Conservation (phyloP, 2,888 invertebrate genomes). For the Ophion ellenae region DNA sequence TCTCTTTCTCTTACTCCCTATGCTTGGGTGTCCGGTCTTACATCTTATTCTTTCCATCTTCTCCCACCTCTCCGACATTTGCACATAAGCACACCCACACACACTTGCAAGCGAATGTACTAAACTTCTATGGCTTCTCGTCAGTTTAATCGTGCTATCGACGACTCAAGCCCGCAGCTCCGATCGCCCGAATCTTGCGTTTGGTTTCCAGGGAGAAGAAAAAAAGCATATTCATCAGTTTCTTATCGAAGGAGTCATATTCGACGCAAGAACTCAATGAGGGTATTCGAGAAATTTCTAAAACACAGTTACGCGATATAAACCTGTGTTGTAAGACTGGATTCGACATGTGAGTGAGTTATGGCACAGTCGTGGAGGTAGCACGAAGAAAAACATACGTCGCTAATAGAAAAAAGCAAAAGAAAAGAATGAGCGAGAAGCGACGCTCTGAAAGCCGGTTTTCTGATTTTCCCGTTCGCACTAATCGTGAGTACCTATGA, state of each 20-base stretch:
- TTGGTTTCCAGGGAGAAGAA: not conserved
- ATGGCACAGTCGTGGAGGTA: slow-evolving; percentile 10
- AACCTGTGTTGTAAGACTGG: slow-evolving; percentile 20
- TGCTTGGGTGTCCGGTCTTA: slow-evolving; percentile 31
- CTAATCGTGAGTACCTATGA: not conserved
- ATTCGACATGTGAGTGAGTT: slow-evolving; percentile 16
- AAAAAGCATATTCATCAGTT: slow-evolving; percentile 5
- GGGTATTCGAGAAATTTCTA: slow-evolving; percentile 7
- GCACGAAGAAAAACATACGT: slow-evolving; percentile 7
- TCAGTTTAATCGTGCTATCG: slow-evolving; percentile 6
- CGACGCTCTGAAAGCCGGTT: slow-evolving; percentile 33
- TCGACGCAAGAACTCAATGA: not conserved
- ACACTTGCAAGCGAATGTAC: not conserved
- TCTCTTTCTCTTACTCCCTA: slow-evolving; percentile 20
- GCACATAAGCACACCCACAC: not conserved
- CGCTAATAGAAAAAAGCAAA: slow-evolving; percentile 23
- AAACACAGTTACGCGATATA: slow-evolving; percentile 12
- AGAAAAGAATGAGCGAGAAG: slow-evolving; percentile 25
- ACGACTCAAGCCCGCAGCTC: slow-evolving; percentile 6
- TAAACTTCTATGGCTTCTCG: slow-evolving; percentile 8
- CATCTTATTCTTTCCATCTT: slow-evolving; percentile 21
- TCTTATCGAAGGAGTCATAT: slow-evolving; percentile 4
- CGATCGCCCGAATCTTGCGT: not conserved
- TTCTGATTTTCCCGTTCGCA: slow-evolving; percentile 42
- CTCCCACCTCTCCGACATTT: slow-evolving; percentile 28